A percentile compares a stretch with the other conserved stretches of the same genome.
Conservation (phyloP, 1,140 invertebrate genomes). For the Platyscapa corneri region DNA sequence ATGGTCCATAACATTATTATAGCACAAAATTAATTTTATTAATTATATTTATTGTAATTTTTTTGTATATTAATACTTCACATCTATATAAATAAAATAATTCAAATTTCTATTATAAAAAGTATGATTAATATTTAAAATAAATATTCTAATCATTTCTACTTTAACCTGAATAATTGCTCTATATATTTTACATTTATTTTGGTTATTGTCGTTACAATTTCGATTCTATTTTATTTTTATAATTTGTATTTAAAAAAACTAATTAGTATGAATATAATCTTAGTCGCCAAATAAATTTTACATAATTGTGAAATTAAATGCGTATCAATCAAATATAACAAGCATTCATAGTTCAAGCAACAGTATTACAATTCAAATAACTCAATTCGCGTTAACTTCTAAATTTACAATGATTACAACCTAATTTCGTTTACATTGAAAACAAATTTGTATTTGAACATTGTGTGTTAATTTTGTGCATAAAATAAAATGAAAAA, state of each 20-base stretch:
- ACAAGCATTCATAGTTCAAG: constrained; percentile 28
- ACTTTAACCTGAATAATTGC: no score
- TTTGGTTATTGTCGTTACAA: background rate
- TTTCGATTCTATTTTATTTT: background rate
- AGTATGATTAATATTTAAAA: background rate
- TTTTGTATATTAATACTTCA: background rate
- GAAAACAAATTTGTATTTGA: constrained; percentile 38
- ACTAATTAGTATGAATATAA: background rate
- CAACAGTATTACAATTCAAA: constrained; percentile 32
- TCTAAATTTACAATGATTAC: constrained; percentile 25
- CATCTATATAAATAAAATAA: background rate
- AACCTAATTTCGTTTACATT: constrained; percentile 9
- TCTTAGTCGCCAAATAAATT: background rate
- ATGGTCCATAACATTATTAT: no score
- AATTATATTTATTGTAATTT: background rate
- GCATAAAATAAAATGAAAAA: constrained; percentile 38
- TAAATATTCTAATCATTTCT: background rate
- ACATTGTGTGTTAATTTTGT: constrained; percentile 39
- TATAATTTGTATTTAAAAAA: background rate
- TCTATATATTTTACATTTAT: background rate
- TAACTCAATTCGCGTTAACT: background rate
- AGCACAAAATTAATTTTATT: no score
- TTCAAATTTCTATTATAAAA: background rate
- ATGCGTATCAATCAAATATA: constrained; percentile 11
- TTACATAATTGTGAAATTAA: background rate